Base-by-base conservation (phyloP, 2,888 invertebrate genomes). In the Diaphora mendica region DNA sequence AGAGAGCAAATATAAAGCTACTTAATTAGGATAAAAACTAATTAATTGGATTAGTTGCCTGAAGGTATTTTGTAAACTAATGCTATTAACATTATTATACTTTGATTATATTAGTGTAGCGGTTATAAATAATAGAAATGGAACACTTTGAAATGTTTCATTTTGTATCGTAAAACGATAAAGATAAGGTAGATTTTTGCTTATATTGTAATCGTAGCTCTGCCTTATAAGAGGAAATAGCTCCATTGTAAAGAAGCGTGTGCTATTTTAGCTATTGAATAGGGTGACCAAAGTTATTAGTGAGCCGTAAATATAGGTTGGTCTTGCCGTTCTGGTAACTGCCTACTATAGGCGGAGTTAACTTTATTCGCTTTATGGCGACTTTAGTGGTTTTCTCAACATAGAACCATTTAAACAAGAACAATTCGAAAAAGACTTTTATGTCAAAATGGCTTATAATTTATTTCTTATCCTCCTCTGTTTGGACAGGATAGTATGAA, bases 1-100 rank as follows among this genome's bases (percentile, higher is more conserved):
- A 35, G n/a, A 51, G 26, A 39, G 11, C 33, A 64, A 35, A 55
- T 26, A 59, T 33, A 20, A 42, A 26, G 26, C 26, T 48, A 51
- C 51, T 69, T 64, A 42, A 64, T 68, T 62, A 48, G 62, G 30
- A 9, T 17, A 11, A 33, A 13, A 35, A 55, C 48, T 30, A 64
- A 73, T 64, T 73, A 20, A 15, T 68, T 15, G 23, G 35, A n/a
- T 51, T 68, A 35, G n/a, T 51, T 68, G 35, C 33, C n/a, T 68
- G 13, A 51, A 51, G 13, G 23, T 33, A 44, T 44, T 26, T 66
- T 26, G 5, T 62, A 17, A 62, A 30, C 15, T 62, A 15, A 17
- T 62, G 62, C 30, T 30, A 30, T 30, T 62, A 30, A 62, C 62
- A 17, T 30, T 17, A 30, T 3, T 17, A 26, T 13, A 26, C 15